A percentile compares a stretch with the other conserved stretches of the same genome.
Evolutionary conservation across 2,888 invertebrate species (phyloP).

Genomic region (Antitype chi): DNA sequence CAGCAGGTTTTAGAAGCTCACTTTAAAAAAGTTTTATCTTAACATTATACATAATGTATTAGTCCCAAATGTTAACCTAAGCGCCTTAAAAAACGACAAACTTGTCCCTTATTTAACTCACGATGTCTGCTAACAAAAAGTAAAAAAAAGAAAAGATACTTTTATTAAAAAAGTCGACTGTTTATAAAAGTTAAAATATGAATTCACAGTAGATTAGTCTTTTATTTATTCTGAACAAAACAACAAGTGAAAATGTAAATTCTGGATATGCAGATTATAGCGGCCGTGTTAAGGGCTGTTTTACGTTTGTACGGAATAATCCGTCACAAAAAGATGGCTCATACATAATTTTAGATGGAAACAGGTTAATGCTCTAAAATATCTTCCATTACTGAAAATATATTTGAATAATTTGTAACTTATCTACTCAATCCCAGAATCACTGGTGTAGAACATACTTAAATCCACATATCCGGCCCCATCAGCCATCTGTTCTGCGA

Average conservation of each 20-base stretch:
- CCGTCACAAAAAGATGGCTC: not conserved
- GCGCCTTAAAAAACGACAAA: not conserved
- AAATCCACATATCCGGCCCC: not conserved
- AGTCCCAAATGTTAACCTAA: constrained; percentile 15
- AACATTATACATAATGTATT: constrained; percentile 23
- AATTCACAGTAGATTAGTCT: constrained; percentile 48
- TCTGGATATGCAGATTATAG: constrained; percentile 33
- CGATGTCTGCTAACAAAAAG: not conserved
- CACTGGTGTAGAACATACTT: not conserved
- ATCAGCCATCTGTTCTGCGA: no score
- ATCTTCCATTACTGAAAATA: not conserved
- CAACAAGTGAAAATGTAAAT: constrained; percentile 46
- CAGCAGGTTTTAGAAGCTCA: no score
- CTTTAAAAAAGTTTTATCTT: not conserved
- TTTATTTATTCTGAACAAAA: constrained; percentile 50
- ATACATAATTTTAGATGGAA: not conserved
- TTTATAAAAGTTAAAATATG: constrained; percentile 46
- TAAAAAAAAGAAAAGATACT: not conserved
- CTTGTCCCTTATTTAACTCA: not conserved
- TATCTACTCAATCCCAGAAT: not conserved
- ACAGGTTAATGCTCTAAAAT: not conserved
- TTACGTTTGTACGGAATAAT: not conserved
- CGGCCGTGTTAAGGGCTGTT: not conserved
- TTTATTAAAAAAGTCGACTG: not conserved
- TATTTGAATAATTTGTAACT: no score